Conservation (phyloP, 2,888 invertebrate species). For the Aquatica leii region DNA sequence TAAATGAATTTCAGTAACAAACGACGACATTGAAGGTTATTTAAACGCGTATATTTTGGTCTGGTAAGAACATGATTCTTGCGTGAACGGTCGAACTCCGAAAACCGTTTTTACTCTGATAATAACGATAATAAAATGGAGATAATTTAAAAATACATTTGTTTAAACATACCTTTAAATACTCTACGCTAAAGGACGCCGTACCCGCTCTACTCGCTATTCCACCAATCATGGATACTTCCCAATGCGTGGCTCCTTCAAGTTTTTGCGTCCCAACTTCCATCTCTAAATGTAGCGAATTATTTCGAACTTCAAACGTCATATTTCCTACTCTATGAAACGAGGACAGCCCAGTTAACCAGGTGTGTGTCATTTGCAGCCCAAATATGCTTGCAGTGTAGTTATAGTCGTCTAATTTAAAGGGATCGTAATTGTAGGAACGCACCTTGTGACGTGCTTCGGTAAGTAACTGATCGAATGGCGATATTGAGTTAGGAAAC, state of each 20-base stretch:
- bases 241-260: slow-evolving; percentile 81
- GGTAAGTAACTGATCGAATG: slow-evolving; percentile 83
- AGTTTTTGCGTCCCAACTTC: slow-evolving; percentile 84
- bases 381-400: slow-evolving; percentile 75
- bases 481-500: slow-evolving; percentile 86
- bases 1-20: too few relatives aligned
- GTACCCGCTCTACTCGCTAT: slow-evolving; percentile 75
- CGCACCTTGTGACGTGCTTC: slow-evolving; percentile 76
- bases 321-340: slow-evolving; percentile 85
- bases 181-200: slow-evolving; percentile 80
- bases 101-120: too few relatives aligned
- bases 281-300: slow-evolving; percentile 71
- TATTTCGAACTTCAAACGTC: slow-evolving; percentile 74
- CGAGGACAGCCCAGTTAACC: slow-evolving; percentile 80
- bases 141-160: too few relatives aligned
- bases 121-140: too few relatives aligned
- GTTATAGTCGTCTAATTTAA: slow-evolving; percentile 75
- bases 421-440: slow-evolving; percentile 76
- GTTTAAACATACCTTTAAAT: slow-evolving; percentile 70
- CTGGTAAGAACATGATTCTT: too few relatives aligned
- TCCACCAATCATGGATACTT: slow-evolving; percentile 73
- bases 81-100: too few relatives aligned
- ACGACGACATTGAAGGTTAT: too few relatives aligned
- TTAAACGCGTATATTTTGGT: too few relatives aligned
- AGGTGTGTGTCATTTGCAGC: slow-evolving; percentile 76